Evolutionary conservation across 2,797 vertebrate genomes (phyloP), one percentile per base, ranked within the genome.

Genomic region (Trematomus bernacchii): DNA sequence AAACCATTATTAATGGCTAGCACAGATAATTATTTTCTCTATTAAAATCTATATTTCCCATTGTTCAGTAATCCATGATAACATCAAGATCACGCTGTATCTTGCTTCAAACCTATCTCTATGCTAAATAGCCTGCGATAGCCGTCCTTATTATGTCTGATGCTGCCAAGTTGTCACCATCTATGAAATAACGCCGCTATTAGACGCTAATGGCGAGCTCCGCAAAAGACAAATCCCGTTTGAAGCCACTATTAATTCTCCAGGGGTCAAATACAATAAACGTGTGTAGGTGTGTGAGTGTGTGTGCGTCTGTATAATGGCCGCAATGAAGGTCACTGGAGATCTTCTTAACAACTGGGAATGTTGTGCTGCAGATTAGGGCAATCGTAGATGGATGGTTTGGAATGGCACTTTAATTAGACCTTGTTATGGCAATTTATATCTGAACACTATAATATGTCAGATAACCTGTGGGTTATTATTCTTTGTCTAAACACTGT

Each of bases 151-250:
- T 86, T 82, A 89, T 76, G 80, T 85, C 73, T 57, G 70, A 77
- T 68, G 77, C 78, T 88, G 87, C 89, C 90, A 91, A 88, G 78
- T 75, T 89, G 90, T 87, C 92, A 88, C 77, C 73, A 53, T 76
- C 66, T 75, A 73, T 93, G 86, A 93, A 90, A 92, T 92, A 92
- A 84, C 61, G 58, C 77, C 69, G 53, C 83, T 80, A 92, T 93
- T 92, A 92, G 82, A 58, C 15, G 77, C 82, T 92, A 91, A 92
- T 92, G 91, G 88, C 63, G 66, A 85, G 75, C 76, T 62, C 77
- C 61, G 67, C 80, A 80, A 82, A 83, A 90, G 84, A 89, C 79
- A 43, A 64, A 87, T 89, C 79, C 61, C 4, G 1, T 65, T 60
- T 44, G 69, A 80, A 79, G 87, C 40, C 62, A 11, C 71, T 57